Evolutionary conservation across 2,113 vertebrate species (phyloP).

Genomic region (Synodontis membranacea): DNA sequence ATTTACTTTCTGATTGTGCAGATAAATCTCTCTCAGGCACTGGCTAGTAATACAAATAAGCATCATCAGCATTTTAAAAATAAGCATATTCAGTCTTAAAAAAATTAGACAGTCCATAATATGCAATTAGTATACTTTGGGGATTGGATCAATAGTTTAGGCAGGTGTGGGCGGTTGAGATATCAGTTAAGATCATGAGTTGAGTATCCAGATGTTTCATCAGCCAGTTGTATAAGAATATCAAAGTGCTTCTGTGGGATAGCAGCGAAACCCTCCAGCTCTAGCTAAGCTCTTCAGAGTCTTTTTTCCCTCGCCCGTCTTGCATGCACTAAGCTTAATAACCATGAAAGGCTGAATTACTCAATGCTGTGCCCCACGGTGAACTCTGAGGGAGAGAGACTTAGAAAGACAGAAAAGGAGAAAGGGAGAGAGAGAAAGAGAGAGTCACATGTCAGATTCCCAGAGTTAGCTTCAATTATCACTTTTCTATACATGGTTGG

Average conservation of each 20-base stretch:
- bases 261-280: slow-evolving; percentile 25
- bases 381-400: slow-evolving; percentile 54
- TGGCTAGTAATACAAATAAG: slow-evolving; percentile 55
- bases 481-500: slow-evolving; percentile 61
- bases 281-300: slow-evolving; percentile 24
- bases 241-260: slow-evolving; percentile 53
- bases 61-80: too few relatives aligned
- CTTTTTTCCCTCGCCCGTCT: slow-evolving; percentile 16
- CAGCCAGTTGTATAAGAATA: slow-evolving; percentile 58
- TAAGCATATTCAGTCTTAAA: slow-evolving; percentile 61
- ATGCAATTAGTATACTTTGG: slow-evolving; percentile 62
- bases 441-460: slow-evolving; percentile 63
- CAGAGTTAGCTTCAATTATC: slow-evolving; percentile 59
- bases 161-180: slow-evolving; percentile 49
- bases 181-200: slow-evolving; percentile 34
- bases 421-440: slow-evolving; percentile 18
- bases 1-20: slow-evolving; percentile 34
- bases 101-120: slow-evolving; percentile 59
- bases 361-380: slow-evolving; percentile 38
- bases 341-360: slow-evolving; percentile 50
- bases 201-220: slow-evolving; percentile 65
- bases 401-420: slow-evolving; percentile 6
- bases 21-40: slow-evolving; percentile 50
- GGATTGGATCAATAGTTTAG: slow-evolving; percentile 49
- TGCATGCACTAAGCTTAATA: slow-evolving; percentile 47